Evolutionary conservation across 2,113 vertebrate species (phyloP).

Genomic region (Strigops habroptila): DNA sequence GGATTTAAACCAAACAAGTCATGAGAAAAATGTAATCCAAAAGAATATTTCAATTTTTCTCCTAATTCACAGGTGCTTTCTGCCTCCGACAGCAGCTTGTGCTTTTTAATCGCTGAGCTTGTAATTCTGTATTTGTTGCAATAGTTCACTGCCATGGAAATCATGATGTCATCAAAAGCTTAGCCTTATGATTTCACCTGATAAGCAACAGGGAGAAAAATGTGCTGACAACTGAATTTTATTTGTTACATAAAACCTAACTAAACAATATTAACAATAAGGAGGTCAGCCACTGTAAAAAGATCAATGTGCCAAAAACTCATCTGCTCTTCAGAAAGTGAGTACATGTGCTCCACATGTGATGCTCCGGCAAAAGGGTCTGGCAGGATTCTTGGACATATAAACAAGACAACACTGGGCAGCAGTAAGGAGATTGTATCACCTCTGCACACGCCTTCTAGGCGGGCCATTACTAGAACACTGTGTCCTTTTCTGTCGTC

Average conservation of each 20-base stretch:
- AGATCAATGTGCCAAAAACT: not conserved
- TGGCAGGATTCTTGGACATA: not conserved
- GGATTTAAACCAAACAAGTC: not conserved
- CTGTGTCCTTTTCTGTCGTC: slow-evolving; percentile 18
- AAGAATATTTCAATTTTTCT: not conserved
- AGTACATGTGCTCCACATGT: not conserved
- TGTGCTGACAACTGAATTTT: not conserved
- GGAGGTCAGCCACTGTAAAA: not conserved
- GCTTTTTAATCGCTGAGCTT: not conserved
- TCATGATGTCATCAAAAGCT: not conserved
- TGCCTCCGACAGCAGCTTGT: not conserved
- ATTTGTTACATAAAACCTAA: not conserved
- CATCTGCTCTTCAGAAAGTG: not conserved
- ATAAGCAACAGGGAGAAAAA: slow-evolving; percentile 3
- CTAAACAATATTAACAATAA: not conserved
- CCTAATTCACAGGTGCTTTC: not conserved
- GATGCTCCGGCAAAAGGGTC: not conserved
- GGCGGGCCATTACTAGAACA: slow-evolving; percentile 14
- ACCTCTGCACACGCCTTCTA: slow-evolving; percentile 26
- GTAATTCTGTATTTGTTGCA: not conserved
- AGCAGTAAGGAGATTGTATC: slow-evolving; percentile 43
- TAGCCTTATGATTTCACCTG: not conserved
- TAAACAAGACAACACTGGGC: slow-evolving; percentile 35
- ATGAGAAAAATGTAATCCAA: not conserved
- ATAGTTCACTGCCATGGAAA: not conserved